Evolutionary conservation across 2,888 invertebrate genomes (phyloP).

Genomic region (Isoperla grammatica): DNA sequence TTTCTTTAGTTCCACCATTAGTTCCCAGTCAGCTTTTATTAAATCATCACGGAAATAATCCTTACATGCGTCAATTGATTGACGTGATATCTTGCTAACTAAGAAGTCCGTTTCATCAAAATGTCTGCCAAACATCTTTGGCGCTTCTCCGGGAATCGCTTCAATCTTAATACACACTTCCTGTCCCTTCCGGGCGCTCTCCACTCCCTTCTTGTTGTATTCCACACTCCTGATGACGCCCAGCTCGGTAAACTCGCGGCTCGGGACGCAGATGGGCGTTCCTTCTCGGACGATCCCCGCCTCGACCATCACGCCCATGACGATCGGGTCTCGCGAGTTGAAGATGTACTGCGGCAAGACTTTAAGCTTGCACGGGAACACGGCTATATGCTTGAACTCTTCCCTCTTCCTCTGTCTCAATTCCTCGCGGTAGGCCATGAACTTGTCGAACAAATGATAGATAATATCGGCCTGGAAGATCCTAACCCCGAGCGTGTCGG

Average conservation of each 20-base stretch:
- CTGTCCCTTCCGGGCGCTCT: constrained; percentile 90
- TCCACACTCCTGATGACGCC: constrained; percentile 95
- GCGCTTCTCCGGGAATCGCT: constrained; percentile 94
- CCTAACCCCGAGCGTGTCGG: constrained; percentile 87
- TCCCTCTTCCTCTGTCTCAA: constrained; percentile 85
- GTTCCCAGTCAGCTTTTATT: constrained; percentile 93
- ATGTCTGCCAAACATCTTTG: constrained; percentile 97
- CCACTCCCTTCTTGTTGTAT: constrained; percentile 90
- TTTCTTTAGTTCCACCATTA: constrained; percentile 98
- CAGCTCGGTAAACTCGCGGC: constrained; percentile 92
- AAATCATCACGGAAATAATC: constrained; percentile 98
- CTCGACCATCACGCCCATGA: constrained; percentile 92
- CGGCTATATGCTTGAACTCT: constrained; percentile 93
- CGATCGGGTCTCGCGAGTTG: constrained; percentile 97
- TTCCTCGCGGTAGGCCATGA: constrained; percentile 88
- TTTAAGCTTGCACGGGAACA: constrained; percentile 94
- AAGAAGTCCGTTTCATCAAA: constrained; percentile 95
- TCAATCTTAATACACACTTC: constrained; percentile 97
- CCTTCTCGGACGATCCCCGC: constrained; percentile 94
- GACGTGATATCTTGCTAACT: constrained; percentile 95
- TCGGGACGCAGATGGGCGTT: constrained; percentile 96
- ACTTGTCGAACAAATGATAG: constrained; percentile 98
- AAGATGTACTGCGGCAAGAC: constrained; percentile 85
- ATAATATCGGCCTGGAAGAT: constrained; percentile 99
- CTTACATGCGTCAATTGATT: constrained; percentile 98